A percentile compares a stretch with the other conserved stretches of the same genome.
Conservation (phyloP, 2,113 vertebrate genomes). For the Actinemys pallida region DNA sequence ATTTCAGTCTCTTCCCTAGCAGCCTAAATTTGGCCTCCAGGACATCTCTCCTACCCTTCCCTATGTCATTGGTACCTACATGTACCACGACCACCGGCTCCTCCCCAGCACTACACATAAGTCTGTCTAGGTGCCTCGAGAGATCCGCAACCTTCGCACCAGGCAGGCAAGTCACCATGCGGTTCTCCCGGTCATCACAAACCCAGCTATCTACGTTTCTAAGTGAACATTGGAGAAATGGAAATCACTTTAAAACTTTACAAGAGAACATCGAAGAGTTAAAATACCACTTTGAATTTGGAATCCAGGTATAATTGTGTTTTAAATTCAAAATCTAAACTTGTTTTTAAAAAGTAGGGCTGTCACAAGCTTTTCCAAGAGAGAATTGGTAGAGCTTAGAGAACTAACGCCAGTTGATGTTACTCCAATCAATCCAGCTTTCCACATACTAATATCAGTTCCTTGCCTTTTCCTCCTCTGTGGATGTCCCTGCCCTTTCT, state of each 20-base stretch:
- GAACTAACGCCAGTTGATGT: neutral
- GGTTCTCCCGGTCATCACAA: no score
- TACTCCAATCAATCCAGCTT: neutral
- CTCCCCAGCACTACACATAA: no score
- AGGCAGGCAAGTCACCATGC: no score
- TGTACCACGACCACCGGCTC: no score
- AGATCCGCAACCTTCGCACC: no score
- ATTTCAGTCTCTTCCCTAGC: no score
- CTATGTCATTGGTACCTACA: no score
- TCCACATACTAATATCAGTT: neutral
- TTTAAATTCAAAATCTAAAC: neutral
- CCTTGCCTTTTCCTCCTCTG: neutral
- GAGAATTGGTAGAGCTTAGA: neutral
- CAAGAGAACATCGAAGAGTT: slow-evolving; percentile 12
- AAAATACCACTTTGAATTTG: slow-evolving; percentile 23
- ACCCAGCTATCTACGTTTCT: no score
- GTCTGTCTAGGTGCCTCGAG: no score
- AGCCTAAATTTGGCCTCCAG: no score
- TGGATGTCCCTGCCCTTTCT: neutral
- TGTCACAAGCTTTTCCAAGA: neutral
- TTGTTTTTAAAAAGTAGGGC: neutral
- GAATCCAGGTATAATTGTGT: slow-evolving; percentile 23
- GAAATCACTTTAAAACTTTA: slow-evolving; percentile 4
- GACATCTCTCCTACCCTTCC: no score
- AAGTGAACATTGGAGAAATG: slow-evolving; percentile 6